Evolutionary conservation across 2,888 invertebrate genomes (phyloP).

Genomic region (Acleris literana): DNA sequence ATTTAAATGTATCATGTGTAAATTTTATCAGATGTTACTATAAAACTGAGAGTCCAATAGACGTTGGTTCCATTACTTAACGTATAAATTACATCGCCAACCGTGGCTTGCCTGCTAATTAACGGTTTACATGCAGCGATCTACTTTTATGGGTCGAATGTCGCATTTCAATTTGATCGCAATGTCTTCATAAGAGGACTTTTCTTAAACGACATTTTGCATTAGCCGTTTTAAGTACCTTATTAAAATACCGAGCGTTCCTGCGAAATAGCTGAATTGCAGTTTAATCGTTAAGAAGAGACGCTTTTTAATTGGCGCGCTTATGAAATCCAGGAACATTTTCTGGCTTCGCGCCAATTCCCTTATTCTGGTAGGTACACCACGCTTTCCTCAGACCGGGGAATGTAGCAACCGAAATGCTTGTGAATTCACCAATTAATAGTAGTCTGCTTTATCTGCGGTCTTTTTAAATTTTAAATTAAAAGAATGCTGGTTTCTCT

Average conservation of each 20-base stretch:
- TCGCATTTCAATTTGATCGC: slow-evolving; percentile 41
- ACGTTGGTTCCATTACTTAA: slow-evolving; percentile 30
- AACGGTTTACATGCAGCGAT: slow-evolving; percentile 35
- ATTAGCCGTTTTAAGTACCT: slow-evolving; percentile 2
- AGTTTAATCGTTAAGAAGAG: slow-evolving; percentile 20
- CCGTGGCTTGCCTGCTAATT: slow-evolving; percentile 30
- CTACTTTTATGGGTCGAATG: slow-evolving; percentile 39
- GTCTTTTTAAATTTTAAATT: slow-evolving; percentile 13
- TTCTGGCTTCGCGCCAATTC: slow-evolving; percentile 29
- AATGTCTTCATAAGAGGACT: slow-evolving; percentile 37
- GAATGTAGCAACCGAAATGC: slow-evolving; percentile 13
- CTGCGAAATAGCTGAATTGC: slow-evolving; percentile 22
- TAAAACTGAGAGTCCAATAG: slow-evolving; percentile 28
- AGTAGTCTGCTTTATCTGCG: slow-evolving; percentile 2
- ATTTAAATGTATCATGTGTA: neutral
- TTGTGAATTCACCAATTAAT: slow-evolving; percentile 27
- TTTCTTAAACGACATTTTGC: slow-evolving; percentile 6
- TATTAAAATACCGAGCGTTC: slow-evolving; percentile 9
- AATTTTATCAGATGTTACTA: slow-evolving; percentile 9
- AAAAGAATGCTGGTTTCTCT: slow-evolving; percentile 3
- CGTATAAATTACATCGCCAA: slow-evolving; percentile 27
- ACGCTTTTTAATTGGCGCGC: slow-evolving; percentile 33
- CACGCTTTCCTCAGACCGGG: slow-evolving; percentile 8
- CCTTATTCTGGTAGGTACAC: slow-evolving; percentile 19
- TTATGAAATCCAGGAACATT: slow-evolving; percentile 29